These are phyloP conservation scores for Triplophysa tibetana DNA, from an alignment of 2,113 vertebrate species.

Conservation along the genomic window DNA sequence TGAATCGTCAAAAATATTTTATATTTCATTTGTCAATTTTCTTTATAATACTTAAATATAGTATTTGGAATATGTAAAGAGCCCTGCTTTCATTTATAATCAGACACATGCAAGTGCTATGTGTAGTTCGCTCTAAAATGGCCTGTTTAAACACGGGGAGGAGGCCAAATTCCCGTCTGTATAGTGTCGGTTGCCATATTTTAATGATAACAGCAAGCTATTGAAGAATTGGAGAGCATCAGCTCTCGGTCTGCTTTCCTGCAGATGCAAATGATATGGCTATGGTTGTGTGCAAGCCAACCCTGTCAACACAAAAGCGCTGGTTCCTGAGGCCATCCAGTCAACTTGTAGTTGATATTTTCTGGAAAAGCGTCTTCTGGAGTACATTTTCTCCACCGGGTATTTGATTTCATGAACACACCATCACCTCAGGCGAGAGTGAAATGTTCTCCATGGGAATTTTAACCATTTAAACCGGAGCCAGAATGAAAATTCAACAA, in stretches of 20 bases:
- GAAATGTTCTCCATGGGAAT: constrained; percentile 65
- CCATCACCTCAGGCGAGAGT: constrained; percentile 56
- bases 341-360: constrained; percentile 59
- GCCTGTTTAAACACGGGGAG: neutral
- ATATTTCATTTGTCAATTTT: neutral
- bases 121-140: constrained; percentile 2
- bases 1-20: neutral
- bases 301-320: constrained; percentile 57
- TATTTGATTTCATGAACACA: constrained; percentile 61
- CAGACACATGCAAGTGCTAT: constrained; percentile 6
- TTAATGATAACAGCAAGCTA: constrained; percentile 14
- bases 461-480: constrained; percentile 58
- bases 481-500: constrained; percentile 16
- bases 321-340: constrained; percentile 61
- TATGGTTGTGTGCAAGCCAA: constrained; percentile 28
- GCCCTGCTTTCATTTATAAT: neutral
- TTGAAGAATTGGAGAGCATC: constrained; percentile 16
- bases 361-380: constrained; percentile 68
- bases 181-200: constrained; percentile 4
- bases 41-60: neutral
- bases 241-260: constrained; percentile 1
- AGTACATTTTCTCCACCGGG: constrained; percentile 71
- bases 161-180: neutral
- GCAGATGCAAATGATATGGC: constrained; percentile 30
- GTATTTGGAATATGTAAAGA: too few relatives aligned